Base-by-base conservation (phyloP, 1,140 invertebrate genomes). In the Scaptomyza graminum region DNA sequence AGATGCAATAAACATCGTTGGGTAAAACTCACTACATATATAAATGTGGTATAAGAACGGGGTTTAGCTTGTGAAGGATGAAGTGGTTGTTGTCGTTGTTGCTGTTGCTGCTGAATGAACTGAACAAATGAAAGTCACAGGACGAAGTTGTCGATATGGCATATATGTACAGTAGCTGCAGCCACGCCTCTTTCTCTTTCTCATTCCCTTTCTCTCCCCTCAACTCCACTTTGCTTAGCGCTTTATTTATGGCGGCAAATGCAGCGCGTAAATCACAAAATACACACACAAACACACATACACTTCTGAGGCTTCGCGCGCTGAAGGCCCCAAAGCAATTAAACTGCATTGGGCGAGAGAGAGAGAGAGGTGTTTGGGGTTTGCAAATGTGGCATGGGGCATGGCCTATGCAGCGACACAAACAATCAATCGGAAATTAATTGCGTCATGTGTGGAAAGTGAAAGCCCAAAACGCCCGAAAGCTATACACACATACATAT, bases 381-480 rank as follows among this genome's bases (percentile, higher is more conserved):
- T 22, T 22, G 18, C 28, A 5, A 1, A 28, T 28, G 31, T 18
- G 25, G 34, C 61, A 22, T 22, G 28, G 28, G 28, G 28, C 7
- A n/a, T 47, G 43, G 39, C 18, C 34, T 43, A 60, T 51, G 49
- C 68, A 71, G 37, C 65, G 46, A 75, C 75, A 57, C 80, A 85
- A 85, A 84, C 81, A 84, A 85, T 87, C 81, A 81, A 87, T 75
- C 82, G 81, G 82, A 85, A 85, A 85, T 85, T 85, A 85, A 87
- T 87, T 81, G 77, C 77, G 52, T 59, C 9, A 66, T 80, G 80
- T 79, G 81, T 63, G 73, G 80, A 85, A 84, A 84, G 76, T 80
- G 76, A 84, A 79, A 83, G 76, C 37, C 72, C 72, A 39, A 72
- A 63, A 74, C 65, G 79, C 70, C 31, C 25, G 1, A 46, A 18